A percentile compares a stretch with the other conserved stretches of the same genome.
Evolutionary conservation across 2,888 invertebrate genomes (phyloP).

Genomic region (Sarcophaga subvicina): DNA sequence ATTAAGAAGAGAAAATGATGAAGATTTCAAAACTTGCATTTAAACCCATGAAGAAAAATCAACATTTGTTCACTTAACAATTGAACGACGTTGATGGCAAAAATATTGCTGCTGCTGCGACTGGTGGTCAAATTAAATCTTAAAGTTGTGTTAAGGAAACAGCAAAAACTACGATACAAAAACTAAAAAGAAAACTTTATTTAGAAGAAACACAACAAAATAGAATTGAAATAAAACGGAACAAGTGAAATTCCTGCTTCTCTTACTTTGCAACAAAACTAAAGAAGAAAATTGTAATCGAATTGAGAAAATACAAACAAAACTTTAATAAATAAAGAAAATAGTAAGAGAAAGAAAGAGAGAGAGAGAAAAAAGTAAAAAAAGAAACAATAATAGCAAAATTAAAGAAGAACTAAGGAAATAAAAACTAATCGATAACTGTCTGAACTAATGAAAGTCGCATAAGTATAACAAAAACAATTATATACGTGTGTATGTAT

Average conservation of each 20-base stretch:
- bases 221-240: constrained; percentile 17
- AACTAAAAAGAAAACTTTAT: background rate
- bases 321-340: constrained; percentile 5
- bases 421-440: constrained; percentile 68
- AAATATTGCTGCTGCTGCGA: background rate
- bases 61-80: background rate
- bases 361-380: constrained; percentile 1
- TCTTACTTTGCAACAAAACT: background rate
- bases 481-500: background rate
- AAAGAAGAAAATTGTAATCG: background rate
- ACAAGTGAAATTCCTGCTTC: constrained; percentile 19
- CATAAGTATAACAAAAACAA: constrained; percentile 9
- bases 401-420: constrained; percentile 41
- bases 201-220: constrained; percentile 10
- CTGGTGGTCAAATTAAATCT: constrained; percentile 13
- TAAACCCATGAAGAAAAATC: no score
- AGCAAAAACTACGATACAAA: background rate
- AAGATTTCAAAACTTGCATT: no score
- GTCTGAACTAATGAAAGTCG: constrained; percentile 69
- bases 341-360: background rate
- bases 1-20: no score
- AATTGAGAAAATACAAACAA: background rate
- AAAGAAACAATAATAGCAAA: constrained; percentile 12
- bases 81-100: background rate
- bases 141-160: constrained; percentile 11